Evolutionary conservation across 2,113 vertebrate species (phyloP).

Genomic region (Alaudala cheleensis): DNA sequence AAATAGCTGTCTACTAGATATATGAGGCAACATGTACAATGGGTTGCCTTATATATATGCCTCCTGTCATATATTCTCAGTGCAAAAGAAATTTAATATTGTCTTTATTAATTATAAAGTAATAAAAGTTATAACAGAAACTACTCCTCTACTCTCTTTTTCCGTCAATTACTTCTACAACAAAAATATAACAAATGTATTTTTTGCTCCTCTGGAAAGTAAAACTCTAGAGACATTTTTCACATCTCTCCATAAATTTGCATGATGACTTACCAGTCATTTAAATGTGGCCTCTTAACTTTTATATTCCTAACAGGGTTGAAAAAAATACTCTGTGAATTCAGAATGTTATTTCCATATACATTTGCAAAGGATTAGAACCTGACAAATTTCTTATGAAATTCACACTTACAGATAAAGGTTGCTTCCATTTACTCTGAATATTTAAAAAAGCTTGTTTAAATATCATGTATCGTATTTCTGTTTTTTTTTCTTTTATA

Average conservation of each 20-base stretch:
- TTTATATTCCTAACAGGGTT: background rate
- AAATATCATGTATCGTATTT: constrained; percentile 1
- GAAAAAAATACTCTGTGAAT: background rate
- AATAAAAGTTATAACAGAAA: background rate
- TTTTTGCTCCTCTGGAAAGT: background rate
- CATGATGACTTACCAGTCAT: background rate
- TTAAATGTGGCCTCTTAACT: constrained; percentile 21
- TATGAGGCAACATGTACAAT: background rate
- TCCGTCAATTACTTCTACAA: background rate
- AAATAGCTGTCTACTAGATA: background rate
- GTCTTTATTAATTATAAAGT: background rate
- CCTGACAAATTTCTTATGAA: background rate
- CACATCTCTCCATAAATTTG: background rate
- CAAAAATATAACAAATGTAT: background rate
- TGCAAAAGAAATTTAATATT: background rate
- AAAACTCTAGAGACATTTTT: background rate
- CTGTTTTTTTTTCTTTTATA: background rate
- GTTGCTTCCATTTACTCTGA: constrained; percentile 28
- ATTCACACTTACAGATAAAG: constrained; percentile 12
- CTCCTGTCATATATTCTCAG: background rate
- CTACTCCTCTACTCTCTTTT: background rate
- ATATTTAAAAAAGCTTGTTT: constrained; percentile 17
- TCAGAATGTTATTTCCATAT: background rate
- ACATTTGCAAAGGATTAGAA: constrained; percentile 20
- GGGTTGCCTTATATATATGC: background rate